A percentile compares a stretch with the other conserved stretches of the same genome.
Conservation (phyloP, 2,797 vertebrate species). For the Ptychadena robeensis region DNA sequence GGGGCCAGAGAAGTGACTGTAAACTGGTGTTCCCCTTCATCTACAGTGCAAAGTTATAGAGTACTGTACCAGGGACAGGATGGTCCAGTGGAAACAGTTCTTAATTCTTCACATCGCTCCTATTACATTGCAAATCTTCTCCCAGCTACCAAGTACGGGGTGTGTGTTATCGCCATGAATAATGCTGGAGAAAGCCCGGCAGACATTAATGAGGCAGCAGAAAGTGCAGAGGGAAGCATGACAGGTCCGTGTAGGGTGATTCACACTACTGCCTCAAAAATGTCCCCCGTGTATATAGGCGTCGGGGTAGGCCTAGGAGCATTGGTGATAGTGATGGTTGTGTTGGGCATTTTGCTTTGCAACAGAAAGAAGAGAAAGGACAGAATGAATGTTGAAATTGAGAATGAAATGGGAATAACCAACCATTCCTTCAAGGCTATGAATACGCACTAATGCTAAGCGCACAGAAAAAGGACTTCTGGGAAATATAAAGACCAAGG, state of each 20-base stretch:
- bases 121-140: slow-evolving; percentile 31
- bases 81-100: not conserved
- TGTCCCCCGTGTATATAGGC: slow-evolving; percentile 26
- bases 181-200: slow-evolving; percentile 41
- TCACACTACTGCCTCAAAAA: not conserved
- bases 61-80: slow-evolving; percentile 6
- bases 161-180: slow-evolving; percentile 54
- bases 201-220: not conserved
- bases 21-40: slow-evolving; percentile 51
- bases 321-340: slow-evolving; percentile 14
- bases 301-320: slow-evolving; percentile 32
- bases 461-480: not conserved
- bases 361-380: slow-evolving; percentile 3
- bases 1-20: slow-evolving; percentile 19
- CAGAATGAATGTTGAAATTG: not conserved
- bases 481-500: not conserved
- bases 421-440: slow-evolving; percentile 40
- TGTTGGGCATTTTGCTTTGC: slow-evolving; percentile 20
- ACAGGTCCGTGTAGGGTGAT: slow-evolving; percentile 29
- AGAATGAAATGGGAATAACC: slow-evolving; percentile 14
- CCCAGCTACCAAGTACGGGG: slow-evolving; percentile 20
- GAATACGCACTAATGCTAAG: slow-evolving; percentile 28
- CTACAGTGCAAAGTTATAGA: slow-evolving; percentile 38
- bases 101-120: slow-evolving; percentile 44
- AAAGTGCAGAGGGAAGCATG: not conserved